These are phyloP conservation scores for Scylla paramamosain DNA, from an alignment of 1,140 invertebrate genomes.

Conservation along the genomic window DNA sequence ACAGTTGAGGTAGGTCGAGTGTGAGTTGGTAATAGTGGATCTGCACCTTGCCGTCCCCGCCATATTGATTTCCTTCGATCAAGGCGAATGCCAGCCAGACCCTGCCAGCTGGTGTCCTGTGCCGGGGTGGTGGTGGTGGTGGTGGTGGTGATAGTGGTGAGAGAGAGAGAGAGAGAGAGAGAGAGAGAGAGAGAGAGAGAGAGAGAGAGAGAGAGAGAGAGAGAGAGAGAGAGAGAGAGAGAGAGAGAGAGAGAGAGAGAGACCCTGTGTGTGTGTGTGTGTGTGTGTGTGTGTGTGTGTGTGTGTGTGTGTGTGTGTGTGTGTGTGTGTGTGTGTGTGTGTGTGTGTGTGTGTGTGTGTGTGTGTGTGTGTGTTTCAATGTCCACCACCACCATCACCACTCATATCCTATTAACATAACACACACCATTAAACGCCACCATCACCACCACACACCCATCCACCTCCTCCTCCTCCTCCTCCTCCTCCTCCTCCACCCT, in stretches of 20 bases:
- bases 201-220: background rate
- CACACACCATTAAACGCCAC: background rate
- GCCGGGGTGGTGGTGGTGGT: background rate
- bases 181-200: conserved; percentile 18
- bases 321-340: too few species aligned
- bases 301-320: too few species aligned
- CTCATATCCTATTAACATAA: too few species aligned
- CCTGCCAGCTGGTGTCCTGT: background rate
- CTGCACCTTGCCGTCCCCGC: background rate
- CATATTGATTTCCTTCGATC: conserved; percentile 14
- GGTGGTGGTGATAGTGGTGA: background rate
- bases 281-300: too few species aligned
- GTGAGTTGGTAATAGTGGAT: conserved; percentile 13
- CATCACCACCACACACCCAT: background rate
- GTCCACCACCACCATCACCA: too few species aligned
- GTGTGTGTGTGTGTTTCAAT: too few species aligned
- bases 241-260: too few species aligned
- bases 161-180: background rate
- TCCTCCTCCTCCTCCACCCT: background rate
- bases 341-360: too few species aligned
- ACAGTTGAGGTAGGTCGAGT: background rate
- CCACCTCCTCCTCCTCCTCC: background rate
- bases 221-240: too few species aligned
- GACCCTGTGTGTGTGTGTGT: too few species aligned
- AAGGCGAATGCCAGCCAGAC: background rate